Evolutionary conservation across 2,113 vertebrate species (phyloP), one percentile per base, ranked within the genome.

Genomic region (Onychorhynchus coronatus): DNA sequence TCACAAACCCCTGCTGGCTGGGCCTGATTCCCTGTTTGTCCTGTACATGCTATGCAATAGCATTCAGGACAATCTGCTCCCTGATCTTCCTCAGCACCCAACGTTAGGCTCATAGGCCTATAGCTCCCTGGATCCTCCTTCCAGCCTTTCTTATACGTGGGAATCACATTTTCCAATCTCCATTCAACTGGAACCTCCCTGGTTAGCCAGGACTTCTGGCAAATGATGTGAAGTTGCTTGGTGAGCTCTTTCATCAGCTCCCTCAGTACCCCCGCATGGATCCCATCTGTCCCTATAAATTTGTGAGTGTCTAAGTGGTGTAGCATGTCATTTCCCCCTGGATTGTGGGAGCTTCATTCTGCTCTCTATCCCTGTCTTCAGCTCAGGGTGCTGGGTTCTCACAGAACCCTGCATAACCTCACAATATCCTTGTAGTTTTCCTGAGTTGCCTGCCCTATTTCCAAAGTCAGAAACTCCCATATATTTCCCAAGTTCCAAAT

Each of bases 31-130:
- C 52, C 16, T 50, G 52, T 7, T 50, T 50, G 35, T 42, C 17
- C 46, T 22, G 6, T 23, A 33, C 1, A 0, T 52, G 17, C 17
- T 3, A 0, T 2, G 0, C 18, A 7, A 70, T 27, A 27, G 21
- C 44, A 35, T 37, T 68, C 39, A 87, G 3, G 11, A 78, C 53
- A 27, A 61, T 33, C 31, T 30, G 15, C 9, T 63, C 13, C n/a
- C 37, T 17, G 5, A 55, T 9, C 19, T 55, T 71, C 7, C 41
- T 16, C 2, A 2, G 19, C 23, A 47, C 15, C 4, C 5, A 1
- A 55, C 8, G 24, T 63, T 35, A 88, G 31, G 15, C 28, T 63
- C 56, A 46, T 7, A 17, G 56, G 7, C 23, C 24, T 88, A 8
- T 12, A 61, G 28, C 23, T 47, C 10, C 15, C 3, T 2, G 0